phyloP scores from a whole-genome alignment of 2,888 invertebrate genomes.

The Agriopis aurantiaria region DNA sequence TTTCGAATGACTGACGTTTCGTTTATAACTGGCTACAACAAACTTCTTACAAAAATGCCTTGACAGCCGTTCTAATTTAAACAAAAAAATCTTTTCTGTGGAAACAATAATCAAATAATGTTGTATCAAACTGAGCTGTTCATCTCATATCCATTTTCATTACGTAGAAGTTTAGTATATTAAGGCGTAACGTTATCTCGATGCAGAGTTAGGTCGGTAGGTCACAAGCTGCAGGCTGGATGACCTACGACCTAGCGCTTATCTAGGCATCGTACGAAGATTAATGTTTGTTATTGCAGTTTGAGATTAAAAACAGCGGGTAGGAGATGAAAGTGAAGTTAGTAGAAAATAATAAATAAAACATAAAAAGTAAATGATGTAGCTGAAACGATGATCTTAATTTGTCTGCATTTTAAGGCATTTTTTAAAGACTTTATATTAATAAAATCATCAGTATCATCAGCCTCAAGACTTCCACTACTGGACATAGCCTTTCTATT shows the following conservation, averaged over 20 bases:
- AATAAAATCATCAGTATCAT: too few relatives aligned
- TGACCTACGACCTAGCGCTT: constrained; percentile 43
- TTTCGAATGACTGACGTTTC: too few relatives aligned
- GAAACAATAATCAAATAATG: background rate
- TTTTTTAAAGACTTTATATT: too few relatives aligned
- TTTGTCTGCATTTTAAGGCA: too few relatives aligned
- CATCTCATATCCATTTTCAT: constrained; percentile 11
- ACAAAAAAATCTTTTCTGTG: too few relatives aligned
- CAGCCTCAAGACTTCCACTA: too few relatives aligned
- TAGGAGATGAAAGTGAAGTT: background rate
- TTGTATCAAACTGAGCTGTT: constrained; percentile 5
- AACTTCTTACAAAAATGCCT: too few relatives aligned
- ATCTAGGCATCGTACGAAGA: constrained; percentile 33
- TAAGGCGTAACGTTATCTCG: constrained; percentile 48
- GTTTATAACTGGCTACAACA: too few relatives aligned
- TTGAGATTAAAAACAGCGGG: constrained; percentile 17
- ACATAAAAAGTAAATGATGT: background rate
- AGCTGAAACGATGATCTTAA: background rate
- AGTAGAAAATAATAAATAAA: background rate
- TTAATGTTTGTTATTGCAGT: constrained; percentile 12
- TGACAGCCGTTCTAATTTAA: too few relatives aligned
- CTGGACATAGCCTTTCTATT: too few relatives aligned
- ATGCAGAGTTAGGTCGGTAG: constrained; percentile 42
- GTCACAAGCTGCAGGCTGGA: constrained; percentile 47
- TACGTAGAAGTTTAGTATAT: constrained; percentile 3